These are phyloP conservation scores for Saccopteryx bilineata DNA, from an alignment of 2,113 vertebrate genomes.

Conservation along the genomic window DNA sequence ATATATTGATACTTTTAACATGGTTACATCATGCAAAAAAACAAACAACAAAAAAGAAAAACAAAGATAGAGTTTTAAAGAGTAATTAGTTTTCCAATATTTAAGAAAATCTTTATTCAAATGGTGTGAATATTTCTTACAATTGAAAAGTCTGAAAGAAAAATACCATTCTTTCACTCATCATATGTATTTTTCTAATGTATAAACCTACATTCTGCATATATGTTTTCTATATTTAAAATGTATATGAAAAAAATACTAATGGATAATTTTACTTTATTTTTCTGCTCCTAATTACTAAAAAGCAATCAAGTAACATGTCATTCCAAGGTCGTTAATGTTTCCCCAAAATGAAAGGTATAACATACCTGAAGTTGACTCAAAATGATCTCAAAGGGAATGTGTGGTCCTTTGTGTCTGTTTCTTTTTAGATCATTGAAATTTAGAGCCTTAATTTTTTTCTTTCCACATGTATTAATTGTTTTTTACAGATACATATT, in stretches of 20 bases:
- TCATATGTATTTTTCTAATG: neutral
- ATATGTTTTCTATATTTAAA: neutral
- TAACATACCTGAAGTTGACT: neutral
- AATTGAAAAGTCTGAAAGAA: neutral
- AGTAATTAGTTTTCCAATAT: neutral
- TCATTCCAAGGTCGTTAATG: neutral
- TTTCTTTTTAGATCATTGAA: neutral
- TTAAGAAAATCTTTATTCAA: neutral
- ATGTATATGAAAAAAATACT: neutral
- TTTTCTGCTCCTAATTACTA: neutral
- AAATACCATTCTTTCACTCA: neutral
- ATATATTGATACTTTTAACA: constrained; percentile 8
- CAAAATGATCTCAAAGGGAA: neutral
- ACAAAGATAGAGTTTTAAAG: neutral
- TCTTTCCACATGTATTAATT: neutral
- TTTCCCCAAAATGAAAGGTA: neutral
- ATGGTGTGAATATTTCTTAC: neutral
- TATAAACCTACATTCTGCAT: neutral
- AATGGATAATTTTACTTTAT: neutral
- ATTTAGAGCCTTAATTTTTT: neutral
- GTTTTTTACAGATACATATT: neutral
- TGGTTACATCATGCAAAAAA: neutral
- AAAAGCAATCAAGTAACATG: neutral
- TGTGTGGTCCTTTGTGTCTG: neutral
- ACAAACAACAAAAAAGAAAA: neutral